phyloP scores from a whole-genome alignment of 2,797 vertebrate species.

The Thripadectes ignobilis region DNA sequence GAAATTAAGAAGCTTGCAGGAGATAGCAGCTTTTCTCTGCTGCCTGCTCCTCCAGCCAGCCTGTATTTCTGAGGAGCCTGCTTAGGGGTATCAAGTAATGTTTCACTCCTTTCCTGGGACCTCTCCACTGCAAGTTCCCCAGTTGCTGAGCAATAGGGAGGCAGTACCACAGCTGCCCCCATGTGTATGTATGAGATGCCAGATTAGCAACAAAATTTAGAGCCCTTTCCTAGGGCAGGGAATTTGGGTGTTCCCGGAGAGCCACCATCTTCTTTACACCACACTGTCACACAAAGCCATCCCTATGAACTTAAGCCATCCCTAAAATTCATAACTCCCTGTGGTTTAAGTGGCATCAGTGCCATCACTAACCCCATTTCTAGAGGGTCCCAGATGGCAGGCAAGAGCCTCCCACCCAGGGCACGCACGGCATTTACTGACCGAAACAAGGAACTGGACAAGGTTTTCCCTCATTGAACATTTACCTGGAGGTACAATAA shows the following conservation, averaged over 20 bases:
- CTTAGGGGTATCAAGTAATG: accelerated
- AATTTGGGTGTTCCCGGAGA: background rate
- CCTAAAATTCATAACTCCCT: background rate
- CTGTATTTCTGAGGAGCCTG: background rate
- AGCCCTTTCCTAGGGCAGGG: background rate
- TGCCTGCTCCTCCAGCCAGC: background rate
- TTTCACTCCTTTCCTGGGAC: background rate
- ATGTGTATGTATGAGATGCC: background rate
- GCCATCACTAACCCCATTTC: background rate
- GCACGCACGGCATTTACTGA: conserved; percentile 22
- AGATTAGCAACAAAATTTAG: background rate
- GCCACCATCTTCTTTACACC: background rate
- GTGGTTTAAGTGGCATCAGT: background rate
- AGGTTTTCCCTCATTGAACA: conserved; percentile 40
- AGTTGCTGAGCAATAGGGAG: background rate
- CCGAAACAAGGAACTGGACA: conserved; percentile 4
- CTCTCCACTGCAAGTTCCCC: accelerated
- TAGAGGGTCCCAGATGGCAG: background rate
- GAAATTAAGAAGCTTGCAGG: background rate
- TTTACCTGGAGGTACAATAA: conserved; percentile 53
- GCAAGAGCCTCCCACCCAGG: background rate
- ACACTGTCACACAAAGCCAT: background rate
- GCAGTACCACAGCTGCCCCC: background rate
- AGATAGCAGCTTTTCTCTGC: background rate
- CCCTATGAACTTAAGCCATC: background rate